Base-by-base conservation (phyloP, 2,113 vertebrate species). In the Melanerpes formicivorus region DNA sequence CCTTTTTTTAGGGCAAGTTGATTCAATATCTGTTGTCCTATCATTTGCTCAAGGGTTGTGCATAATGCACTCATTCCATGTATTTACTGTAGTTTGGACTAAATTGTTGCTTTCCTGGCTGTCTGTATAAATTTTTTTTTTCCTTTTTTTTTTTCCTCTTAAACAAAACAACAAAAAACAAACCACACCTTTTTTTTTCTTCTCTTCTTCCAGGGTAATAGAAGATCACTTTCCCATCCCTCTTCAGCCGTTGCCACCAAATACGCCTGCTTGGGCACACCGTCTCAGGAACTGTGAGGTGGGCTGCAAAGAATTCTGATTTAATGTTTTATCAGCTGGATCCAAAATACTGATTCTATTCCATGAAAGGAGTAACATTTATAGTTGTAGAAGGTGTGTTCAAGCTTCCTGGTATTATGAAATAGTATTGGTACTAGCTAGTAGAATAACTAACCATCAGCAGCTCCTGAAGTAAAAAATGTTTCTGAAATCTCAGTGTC, bases 241-340 rank as follows among this genome's bases (percentile, higher is more conserved):
- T 80, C 93, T 98, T 22, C 98, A 97, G 64, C 96, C 97, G 10
- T 90, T 98, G 88, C 97, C 96, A 18, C 93, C 97, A 88, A 98
- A 97, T 59, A 97, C 96, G 2, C 98, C 98, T 88, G 93, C 96
- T 7, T 98, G 98, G 98, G 98, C 98, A 1, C 85, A 85, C 44
- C 94, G 96, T 87, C 98, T 98, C 70, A 96, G 98, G 92, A 98
- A 69, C 93, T 98, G 98, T 96, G 98, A 98, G 98, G 98, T 98
- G 42, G 89, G 97, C 88, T 93, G 46, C 79, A 77, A 54, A 82
- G 42, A 93, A 75, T 83, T 87, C 44, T 93, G 54, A 85, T 22
- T 9, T 76, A 3, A 10, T 73, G 22, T 65, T 79, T 91, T 48
- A 58, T 88, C 30, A 37, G 55, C 56, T 27, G 14, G 30, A 74